Base-by-base conservation (phyloP, 2,888 invertebrate genomes). In the Lepidonotus clava region DNA sequence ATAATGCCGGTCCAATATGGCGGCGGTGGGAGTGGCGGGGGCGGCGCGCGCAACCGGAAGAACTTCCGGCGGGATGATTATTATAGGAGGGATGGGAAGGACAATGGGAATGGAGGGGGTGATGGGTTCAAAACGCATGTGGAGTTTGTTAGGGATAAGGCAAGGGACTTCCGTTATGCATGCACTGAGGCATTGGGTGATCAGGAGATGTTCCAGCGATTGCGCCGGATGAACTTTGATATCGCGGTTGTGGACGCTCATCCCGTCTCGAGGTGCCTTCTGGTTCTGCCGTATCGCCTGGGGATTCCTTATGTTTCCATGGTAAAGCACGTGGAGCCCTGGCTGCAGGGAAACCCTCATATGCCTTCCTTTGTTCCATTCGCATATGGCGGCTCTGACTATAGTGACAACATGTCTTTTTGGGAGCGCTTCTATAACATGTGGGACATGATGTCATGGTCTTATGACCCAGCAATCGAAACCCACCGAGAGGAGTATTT, bases 391-490 rank as follows among this genome's bases (percentile, higher is more conserved):
- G 21, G 4, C n/a, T 51, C 41, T 2, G 76, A 76, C 1, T 83
- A 83, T 28, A 83, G 46, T 24, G 83, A 51, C 28, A n/a, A 83
- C 32, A 83, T 83, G 83, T 46, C 18, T 8, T 83, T 83, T 34
- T 83, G 83, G 83, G 46, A 83, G 32, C 36, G 83, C 24, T 83
- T 83, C 51, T 21, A 83, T 32, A 83, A 83, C 46, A 18, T 83
- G 18, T 46, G 83, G 83, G 1, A 28, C 2, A 11, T 51, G 11
- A 21, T 41, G 8, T 51, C 46, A 21, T 83, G 83, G 83, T 18
- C 21, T 18, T 51, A 51, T 41, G 83, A 41, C 40, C 83, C 83
- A 1, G 4, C 41, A 18, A 41, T 83, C 5, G 83, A 41, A 28
- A 51, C 14, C n/a, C 51, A 38, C 11, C n/a, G 32, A 21, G 46